These are phyloP conservation scores for Rousettus leschenaultii DNA, from an alignment of 2,113 vertebrate genomes.

Conservation along the genomic window DNA sequence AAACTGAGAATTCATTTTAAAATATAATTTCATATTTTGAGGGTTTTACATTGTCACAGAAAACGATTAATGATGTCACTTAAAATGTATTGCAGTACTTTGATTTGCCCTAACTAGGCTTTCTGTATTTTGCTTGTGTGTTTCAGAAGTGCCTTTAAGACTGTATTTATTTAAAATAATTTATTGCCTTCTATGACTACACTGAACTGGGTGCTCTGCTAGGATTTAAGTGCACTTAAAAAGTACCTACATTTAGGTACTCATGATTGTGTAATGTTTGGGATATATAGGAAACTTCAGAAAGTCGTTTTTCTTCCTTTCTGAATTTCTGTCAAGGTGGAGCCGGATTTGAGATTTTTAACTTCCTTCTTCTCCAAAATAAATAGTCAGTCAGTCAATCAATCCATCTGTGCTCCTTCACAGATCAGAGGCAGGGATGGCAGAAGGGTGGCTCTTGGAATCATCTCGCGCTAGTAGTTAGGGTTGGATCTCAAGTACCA, in stretches of 20 bases:
- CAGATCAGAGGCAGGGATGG: neutral
- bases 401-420: neutral
- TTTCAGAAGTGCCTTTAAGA: neutral
- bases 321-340: neutral
- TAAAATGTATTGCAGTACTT: conserved; percentile 1
- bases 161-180: neutral
- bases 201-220: neutral
- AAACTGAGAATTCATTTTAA: neutral
- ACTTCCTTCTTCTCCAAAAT: neutral
- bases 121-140: neutral
- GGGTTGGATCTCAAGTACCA: neutral
- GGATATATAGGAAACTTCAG: neutral
- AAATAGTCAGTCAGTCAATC: neutral
- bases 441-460: neutral
- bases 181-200: neutral
- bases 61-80: neutral
- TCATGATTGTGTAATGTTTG: neutral
- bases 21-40: neutral
- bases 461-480: neutral
- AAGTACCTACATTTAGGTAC: neutral
- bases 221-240: neutral
- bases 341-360: neutral
- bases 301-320: neutral
- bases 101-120: neutral
- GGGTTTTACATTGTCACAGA: neutral